Evolutionary conservation across 2,888 invertebrate genomes (phyloP).

Genomic region (Chydorus sphaericus): DNA sequence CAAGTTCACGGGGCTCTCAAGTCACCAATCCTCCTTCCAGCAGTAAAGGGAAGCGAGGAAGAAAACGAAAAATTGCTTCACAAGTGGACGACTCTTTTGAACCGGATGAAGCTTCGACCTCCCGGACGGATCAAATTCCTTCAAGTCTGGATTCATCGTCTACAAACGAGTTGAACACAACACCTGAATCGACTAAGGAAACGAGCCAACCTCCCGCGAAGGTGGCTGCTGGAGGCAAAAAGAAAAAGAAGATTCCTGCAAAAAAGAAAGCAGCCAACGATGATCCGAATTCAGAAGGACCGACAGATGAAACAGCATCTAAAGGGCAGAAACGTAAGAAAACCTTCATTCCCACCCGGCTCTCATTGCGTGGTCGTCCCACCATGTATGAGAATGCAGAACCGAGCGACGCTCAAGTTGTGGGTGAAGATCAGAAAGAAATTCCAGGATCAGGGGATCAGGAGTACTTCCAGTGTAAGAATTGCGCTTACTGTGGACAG

Average conservation of each 20-base stretch:
- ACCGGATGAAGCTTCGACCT: constrained; percentile 15
- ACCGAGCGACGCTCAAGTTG: constrained; percentile 16
- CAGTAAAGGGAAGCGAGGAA: background rate
- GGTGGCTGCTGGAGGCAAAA: background rate
- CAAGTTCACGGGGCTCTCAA: background rate
- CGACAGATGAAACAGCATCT: background rate
- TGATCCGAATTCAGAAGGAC: background rate
- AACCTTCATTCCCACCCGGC: constrained; percentile 9
- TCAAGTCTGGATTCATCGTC: no score
- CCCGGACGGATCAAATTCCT: background rate
- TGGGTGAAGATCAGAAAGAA: constrained; percentile 14
- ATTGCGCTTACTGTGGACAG: constrained; percentile 42
- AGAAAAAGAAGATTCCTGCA: background rate
- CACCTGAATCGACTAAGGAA: background rate
- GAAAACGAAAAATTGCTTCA: background rate
- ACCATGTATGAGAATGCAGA: constrained; percentile 16
- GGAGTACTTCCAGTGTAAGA: constrained; percentile 36
- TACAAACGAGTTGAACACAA: background rate
- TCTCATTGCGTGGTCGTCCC: constrained; percentile 11
- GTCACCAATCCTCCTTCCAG: no score
- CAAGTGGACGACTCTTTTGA: constrained; percentile 15
- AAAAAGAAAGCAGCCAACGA: background rate
- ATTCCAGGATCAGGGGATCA: constrained; percentile 23
- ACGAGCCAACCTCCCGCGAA: background rate
- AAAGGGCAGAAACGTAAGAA: constrained; percentile 9